Percentiles rank a stretch among this genome's conserved stretches.
Evolutionary conservation across 2,888 invertebrate genomes (phyloP).

Genomic region (Incurvaria masculella): DNA sequence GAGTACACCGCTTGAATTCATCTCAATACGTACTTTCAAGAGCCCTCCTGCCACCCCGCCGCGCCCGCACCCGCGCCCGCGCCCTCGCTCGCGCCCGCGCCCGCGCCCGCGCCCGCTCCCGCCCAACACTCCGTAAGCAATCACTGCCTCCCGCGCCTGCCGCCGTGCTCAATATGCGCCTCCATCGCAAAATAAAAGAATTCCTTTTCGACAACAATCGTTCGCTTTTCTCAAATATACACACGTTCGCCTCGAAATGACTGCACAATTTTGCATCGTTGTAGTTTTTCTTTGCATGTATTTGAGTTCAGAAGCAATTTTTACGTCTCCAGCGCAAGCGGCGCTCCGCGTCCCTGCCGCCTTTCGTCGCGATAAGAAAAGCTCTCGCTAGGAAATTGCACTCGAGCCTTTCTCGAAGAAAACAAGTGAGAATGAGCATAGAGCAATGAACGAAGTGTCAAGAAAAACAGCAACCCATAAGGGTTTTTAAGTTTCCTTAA

Average conservation of each 20-base stretch:
- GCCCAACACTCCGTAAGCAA: too few relatives aligned
- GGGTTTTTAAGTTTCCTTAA: too few relatives aligned
- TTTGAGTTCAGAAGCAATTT: constrained; percentile 52
- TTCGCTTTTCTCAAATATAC: constrained; percentile 52
- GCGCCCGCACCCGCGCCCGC: too few relatives aligned
- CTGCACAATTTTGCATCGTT: constrained; percentile 53
- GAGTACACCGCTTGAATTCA: too few relatives aligned
- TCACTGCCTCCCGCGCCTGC: constrained; percentile 36
- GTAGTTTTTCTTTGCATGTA: constrained; percentile 35
- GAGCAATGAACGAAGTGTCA: too few relatives aligned
- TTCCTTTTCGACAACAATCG: constrained; percentile 47
- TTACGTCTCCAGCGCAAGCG: constrained; percentile 48
- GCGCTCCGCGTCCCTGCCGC: too few relatives aligned
- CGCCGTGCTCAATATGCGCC: constrained; percentile 44
- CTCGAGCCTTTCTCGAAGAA: not conserved
- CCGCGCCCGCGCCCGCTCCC: too few relatives aligned
- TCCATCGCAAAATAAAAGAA: constrained; percentile 51
- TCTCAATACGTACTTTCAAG: too few relatives aligned
- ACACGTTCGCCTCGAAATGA: constrained; percentile 54
- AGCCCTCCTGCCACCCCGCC: too few relatives aligned
- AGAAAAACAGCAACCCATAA: too few relatives aligned
- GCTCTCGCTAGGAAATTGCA: not conserved
- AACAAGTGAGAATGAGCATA: not conserved
- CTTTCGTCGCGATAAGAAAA: not conserved
- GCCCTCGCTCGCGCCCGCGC: too few relatives aligned